phyloP scores from a whole-genome alignment of 2,113 vertebrate genomes.

The Pluvialis apricaria region DNA sequence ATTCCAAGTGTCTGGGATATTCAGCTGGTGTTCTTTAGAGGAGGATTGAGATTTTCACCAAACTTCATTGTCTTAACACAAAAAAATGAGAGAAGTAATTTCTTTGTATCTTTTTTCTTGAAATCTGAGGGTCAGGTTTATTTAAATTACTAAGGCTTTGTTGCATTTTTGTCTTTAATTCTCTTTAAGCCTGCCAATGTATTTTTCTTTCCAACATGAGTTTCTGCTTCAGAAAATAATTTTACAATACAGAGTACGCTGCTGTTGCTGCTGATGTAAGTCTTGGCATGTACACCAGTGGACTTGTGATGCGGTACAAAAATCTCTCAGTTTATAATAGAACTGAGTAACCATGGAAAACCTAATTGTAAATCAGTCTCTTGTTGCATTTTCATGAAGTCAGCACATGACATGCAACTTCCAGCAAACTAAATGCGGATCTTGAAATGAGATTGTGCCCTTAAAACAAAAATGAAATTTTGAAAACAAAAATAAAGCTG shows the following conservation, averaged over 20 bases:
- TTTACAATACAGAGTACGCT: background rate
- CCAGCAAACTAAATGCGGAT: too few species aligned
- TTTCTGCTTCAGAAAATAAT: background rate
- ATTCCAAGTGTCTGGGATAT: background rate
- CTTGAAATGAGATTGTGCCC: too few species aligned
- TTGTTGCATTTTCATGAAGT: background rate
- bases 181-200: background rate
- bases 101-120: background rate
- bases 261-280: background rate
- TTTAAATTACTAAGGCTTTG: background rate
- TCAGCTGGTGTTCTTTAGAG: background rate
- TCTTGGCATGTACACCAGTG: background rate
- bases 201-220: background rate
- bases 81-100: background rate
- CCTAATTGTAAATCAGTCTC: background rate
- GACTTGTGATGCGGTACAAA: background rate
- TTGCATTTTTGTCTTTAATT: background rate
- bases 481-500: too few species aligned
- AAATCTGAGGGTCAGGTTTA: background rate
- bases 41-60: background rate
- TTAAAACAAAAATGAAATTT: too few species aligned
- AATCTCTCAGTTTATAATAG: background rate
- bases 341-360: background rate
- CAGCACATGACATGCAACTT: too few species aligned
- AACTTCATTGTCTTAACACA: background rate